Conservation (phyloP, 2,113 vertebrate species). For the Lophochroa leadbeateri region DNA sequence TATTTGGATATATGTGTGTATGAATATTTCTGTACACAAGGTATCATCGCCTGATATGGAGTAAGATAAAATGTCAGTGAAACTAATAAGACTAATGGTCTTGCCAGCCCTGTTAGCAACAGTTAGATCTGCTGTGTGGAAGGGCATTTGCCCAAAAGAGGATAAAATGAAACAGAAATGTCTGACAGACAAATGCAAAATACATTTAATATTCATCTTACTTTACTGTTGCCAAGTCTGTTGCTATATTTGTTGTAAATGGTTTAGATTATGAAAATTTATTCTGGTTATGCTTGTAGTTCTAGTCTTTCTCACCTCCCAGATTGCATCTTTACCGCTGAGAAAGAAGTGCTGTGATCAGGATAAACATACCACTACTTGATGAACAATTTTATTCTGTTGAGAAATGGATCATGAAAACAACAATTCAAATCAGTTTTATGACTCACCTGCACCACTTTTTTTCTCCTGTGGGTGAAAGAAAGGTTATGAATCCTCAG, state of each 20-base stretch:
- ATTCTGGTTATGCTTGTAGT: background rate
- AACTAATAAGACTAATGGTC: background rate
- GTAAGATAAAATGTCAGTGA: background rate
- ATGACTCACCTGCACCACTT: background rate
- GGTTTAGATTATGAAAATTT: background rate
- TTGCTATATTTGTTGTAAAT: background rate
- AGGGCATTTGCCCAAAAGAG: background rate
- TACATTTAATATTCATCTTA: background rate
- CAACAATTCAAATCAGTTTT: background rate
- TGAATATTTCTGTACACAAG: background rate
- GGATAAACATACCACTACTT: background rate
- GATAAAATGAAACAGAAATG: background rate
- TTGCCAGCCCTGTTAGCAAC: background rate
- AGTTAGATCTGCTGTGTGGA: background rate
- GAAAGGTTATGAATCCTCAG: background rate
- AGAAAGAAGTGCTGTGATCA: background rate
- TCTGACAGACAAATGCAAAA: background rate
- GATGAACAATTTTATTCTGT: background rate
- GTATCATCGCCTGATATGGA: background rate
- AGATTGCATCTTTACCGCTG: rapidly evolving
- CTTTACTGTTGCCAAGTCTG: background rate
- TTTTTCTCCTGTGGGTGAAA: background rate
- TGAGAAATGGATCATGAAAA: background rate
- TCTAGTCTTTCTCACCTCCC: background rate
- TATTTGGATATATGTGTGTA: background rate